Conservation (phyloP, 2,113 vertebrate species). For the Poeciliopsis retropinna region DNA sequence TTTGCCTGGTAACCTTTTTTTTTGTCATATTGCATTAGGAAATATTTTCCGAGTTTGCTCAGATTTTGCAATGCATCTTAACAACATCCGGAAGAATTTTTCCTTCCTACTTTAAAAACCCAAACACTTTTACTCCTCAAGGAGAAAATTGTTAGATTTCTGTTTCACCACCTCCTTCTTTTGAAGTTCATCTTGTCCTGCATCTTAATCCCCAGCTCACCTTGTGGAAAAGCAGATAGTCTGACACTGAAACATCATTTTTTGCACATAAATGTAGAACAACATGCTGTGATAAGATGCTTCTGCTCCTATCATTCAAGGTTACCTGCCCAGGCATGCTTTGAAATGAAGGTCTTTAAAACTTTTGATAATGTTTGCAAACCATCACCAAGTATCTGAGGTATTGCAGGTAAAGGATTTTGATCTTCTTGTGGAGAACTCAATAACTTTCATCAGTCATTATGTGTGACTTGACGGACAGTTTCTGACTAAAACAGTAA, state of each 20-base stretch:
- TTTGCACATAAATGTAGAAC: conserved; percentile 24
- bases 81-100: conserved; percentile 21
- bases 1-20: background rate
- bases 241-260: conserved; percentile 29
- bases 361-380: conserved; percentile 21
- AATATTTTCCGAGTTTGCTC: conserved; percentile 6
- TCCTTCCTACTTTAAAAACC: conserved; percentile 22
- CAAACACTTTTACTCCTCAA: conserved; percentile 12
- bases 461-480: too few relatives aligned
- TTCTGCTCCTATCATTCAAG: conserved; percentile 13
- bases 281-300: conserved; percentile 5
- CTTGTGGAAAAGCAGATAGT: conserved; percentile 13
- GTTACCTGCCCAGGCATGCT: background rate
- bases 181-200: conserved; percentile 15
- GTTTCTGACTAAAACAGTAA: too few relatives aligned
- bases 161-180: conserved; percentile 14
- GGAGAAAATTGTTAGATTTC: conserved; percentile 30
- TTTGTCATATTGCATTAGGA: conserved; percentile 8
- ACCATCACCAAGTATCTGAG: background rate
- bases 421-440: too few relatives aligned
- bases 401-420: too few relatives aligned
- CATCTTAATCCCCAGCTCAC: conserved; percentile 27
- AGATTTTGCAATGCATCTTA: conserved; percentile 31
- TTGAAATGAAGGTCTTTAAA: background rate
- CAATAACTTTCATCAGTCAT: too few relatives aligned